These are phyloP conservation scores for Lytechinus variegatus DNA, from an alignment of 35 echinoderm and acorn worm genomes.

Conservation along the genomic window DNA sequence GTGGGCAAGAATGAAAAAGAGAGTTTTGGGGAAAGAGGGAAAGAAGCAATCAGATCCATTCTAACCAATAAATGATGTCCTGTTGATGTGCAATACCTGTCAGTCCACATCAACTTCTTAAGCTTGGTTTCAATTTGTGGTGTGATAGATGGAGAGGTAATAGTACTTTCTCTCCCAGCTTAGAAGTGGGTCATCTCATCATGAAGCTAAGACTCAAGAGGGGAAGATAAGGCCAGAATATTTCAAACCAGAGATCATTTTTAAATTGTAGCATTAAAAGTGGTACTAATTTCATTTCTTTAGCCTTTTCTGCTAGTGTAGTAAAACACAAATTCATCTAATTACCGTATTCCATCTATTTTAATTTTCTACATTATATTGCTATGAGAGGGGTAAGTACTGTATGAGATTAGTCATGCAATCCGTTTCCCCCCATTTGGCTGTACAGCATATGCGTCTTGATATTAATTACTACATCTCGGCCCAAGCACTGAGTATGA, in stretches of 20 bases:
- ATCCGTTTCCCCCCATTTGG: background rate
- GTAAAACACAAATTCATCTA: background rate
- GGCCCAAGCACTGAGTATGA: background rate
- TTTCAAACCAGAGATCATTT: background rate
- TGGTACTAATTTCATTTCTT: background rate
- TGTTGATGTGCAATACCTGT: conserved; percentile 39
- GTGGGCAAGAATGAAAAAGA: background rate
- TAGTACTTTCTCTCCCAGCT: background rate
- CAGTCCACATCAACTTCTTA: conserved; percentile 32
- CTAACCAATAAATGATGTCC: conserved; percentile 36
- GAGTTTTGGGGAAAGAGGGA: background rate
- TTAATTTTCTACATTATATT: background rate
- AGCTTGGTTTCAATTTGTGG: conserved; percentile 28
- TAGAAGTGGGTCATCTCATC: background rate
- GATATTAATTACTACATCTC: background rate
- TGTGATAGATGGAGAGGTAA: background rate
- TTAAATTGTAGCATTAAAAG: background rate
- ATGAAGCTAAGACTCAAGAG: background rate
- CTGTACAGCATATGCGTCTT: background rate
- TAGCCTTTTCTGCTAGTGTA: background rate
- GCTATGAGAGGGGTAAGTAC: background rate
- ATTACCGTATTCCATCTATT: background rate
- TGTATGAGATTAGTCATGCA: background rate
- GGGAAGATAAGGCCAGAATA: background rate
- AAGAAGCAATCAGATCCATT: background rate